Percentiles rank a stretch among this genome's conserved stretches.
These are phyloP conservation scores for Cololabis saira DNA, from an alignment of 2,113 vertebrate genomes.

Conservation along the genomic window DNA sequence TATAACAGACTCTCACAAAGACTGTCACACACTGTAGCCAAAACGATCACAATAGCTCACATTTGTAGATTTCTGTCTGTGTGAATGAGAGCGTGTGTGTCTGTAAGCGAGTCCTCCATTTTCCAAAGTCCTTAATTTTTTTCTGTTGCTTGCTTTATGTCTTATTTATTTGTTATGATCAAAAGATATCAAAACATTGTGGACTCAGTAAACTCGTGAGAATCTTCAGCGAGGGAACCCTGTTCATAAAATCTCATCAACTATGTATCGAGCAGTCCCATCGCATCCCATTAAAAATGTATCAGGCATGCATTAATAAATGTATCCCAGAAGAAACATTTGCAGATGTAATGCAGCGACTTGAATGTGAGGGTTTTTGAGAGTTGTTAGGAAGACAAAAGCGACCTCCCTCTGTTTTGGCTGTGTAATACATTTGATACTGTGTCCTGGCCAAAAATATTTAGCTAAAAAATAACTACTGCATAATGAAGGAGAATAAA, in stretches of 20 bases:
- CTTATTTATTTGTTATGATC: constrained; percentile 53
- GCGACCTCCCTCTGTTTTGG: constrained; percentile 15
- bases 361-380: constrained; percentile 27
- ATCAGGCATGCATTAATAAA: constrained; percentile 67
- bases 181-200: constrained; percentile 30
- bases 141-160: constrained; percentile 19
- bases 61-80: constrained; percentile 28
- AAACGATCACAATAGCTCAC: constrained; percentile 49
- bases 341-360: constrained; percentile 44
- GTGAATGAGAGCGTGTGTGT: constrained; percentile 15
- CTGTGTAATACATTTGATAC: constrained; percentile 30
- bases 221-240: constrained; percentile 35
- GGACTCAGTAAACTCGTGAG: constrained; percentile 32
- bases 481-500: neutral
- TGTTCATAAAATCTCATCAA: constrained; percentile 57
- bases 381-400: constrained; percentile 38
- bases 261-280: constrained; percentile 60
- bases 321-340: constrained; percentile 61
- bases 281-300: constrained; percentile 67
- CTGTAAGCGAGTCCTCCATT: constrained; percentile 34
- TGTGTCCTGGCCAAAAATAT: constrained; percentile 34
- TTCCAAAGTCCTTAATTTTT: constrained; percentile 30
- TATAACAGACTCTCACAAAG: constrained; percentile 46
- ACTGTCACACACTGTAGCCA: constrained; percentile 64
- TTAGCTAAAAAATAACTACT: constrained; percentile 4